Conservation (phyloP, 2,888 invertebrate species). For the Linnaemya tessellans region DNA sequence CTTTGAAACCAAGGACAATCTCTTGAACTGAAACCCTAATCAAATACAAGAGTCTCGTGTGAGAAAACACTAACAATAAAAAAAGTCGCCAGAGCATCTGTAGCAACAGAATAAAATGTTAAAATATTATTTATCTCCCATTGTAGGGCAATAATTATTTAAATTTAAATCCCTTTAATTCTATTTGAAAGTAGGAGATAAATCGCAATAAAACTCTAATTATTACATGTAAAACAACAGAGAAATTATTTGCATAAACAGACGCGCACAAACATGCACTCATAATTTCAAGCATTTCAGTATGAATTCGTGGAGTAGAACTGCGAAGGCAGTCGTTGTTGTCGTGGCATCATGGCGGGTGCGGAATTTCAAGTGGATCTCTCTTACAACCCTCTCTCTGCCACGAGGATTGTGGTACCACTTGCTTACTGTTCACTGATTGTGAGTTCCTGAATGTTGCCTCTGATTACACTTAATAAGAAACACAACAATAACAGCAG, state of each 20-base stretch:
- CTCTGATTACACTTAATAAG: conserved; percentile 47
- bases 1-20: not conserved
- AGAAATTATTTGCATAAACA: conserved; percentile 9
- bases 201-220: conserved; percentile 57
- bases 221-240: conserved; percentile 56
- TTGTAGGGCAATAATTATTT: conserved; percentile 15
- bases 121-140: conserved; percentile 40
- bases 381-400: conserved; percentile 10
- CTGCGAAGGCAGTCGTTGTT: conserved; percentile 63
- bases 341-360: conserved; percentile 54
- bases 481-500: conserved; percentile 7
- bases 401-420: not conserved
- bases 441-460: conserved; percentile 48
- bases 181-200: conserved; percentile 56
- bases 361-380: conserved; percentile 65
- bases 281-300: not conserved
- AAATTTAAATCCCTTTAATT: conserved; percentile 60
- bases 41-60: not conserved
- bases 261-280: not conserved
- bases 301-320: conserved; percentile 39
- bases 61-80: not conserved
- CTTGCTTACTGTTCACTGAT: conserved; percentile 39
- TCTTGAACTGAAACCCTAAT: not conserved
- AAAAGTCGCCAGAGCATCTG: not conserved
- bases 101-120: not conserved